A percentile compares a stretch with the other conserved stretches of the same genome.
These are phyloP conservation scores for Leptestheria dahalacensis DNA, from an alignment of 1,140 invertebrate species.

Conservation along the genomic window DNA sequence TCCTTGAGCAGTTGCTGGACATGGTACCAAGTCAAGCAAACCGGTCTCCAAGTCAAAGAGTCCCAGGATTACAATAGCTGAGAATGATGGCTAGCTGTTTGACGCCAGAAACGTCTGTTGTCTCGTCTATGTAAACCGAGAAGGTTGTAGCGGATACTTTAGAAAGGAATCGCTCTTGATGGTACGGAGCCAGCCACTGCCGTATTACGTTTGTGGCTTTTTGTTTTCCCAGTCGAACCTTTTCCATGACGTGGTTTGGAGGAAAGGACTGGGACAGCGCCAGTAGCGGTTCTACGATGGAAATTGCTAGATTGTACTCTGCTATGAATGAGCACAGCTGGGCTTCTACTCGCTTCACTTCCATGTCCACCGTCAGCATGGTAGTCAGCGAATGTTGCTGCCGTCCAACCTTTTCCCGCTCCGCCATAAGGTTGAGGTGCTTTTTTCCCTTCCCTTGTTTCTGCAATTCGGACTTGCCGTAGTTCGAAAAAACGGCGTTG, in stretches of 20 bases:
- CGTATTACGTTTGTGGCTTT: conserved; percentile 3
- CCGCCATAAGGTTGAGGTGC: background rate
- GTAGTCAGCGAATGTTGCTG: background rate
- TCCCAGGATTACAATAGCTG: background rate
- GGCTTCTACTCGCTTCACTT: background rate
- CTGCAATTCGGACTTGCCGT: background rate
- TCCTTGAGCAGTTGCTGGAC: background rate
- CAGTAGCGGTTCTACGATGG: background rate
- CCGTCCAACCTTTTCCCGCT: background rate
- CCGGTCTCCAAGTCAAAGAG: background rate
- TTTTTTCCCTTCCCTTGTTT: background rate
- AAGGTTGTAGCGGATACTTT: background rate
- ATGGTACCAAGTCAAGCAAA: background rate
- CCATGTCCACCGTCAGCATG: background rate
- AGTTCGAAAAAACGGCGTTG: background rate
- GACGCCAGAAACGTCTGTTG: background rate
- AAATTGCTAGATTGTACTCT: background rate
- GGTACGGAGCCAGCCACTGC: background rate
- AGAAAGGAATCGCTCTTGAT: background rate
- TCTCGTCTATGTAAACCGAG: background rate
- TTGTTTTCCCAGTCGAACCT: background rate
- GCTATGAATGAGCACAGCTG: background rate
- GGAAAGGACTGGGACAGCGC: background rate
- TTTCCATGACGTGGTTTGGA: background rate
- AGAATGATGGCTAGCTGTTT: background rate